Evolutionary conservation across 2,797 vertebrate genomes (phyloP).

Genomic region (Selene dorsalis): DNA sequence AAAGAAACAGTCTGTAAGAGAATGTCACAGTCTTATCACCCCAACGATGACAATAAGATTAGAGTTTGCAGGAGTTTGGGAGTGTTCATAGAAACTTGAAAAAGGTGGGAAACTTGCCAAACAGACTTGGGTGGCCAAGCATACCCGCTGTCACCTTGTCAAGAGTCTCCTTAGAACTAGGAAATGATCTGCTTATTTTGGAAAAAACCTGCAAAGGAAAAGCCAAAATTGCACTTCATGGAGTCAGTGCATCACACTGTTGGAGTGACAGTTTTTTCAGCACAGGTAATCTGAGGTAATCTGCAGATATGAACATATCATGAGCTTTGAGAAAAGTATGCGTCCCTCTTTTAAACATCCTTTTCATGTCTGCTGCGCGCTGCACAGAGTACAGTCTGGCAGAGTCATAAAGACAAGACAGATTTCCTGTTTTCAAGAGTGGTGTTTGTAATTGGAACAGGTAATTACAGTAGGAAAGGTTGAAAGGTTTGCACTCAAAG

Average conservation of each 20-base stretch:
- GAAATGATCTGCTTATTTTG: constrained; percentile 34
- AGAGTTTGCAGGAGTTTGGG: not conserved
- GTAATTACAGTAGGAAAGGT: constrained; percentile 60
- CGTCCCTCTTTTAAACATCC: constrained; percentile 32
- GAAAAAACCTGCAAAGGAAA: constrained; percentile 20
- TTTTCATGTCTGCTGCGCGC: constrained; percentile 45
- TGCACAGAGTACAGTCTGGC: constrained; percentile 1
- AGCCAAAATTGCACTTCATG: constrained; percentile 38
- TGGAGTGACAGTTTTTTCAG: constrained; percentile 47
- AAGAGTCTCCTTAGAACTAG: constrained; percentile 19
- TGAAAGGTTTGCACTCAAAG: constrained; percentile 32
- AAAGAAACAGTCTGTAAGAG: not conserved
- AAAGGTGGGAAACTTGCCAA: constrained; percentile 30
- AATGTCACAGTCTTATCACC: constrained; percentile 11
- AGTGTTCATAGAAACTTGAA: constrained; percentile 7
- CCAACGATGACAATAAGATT: constrained; percentile 8
- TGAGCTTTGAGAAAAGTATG: constrained; percentile 29
- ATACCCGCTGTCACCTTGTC: constrained; percentile 4
- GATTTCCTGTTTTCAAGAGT: constrained; percentile 49
- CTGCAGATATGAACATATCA: constrained; percentile 36
- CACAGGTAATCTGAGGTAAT: constrained; percentile 57
- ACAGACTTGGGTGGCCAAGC: constrained; percentile 45
- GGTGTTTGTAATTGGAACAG: constrained; percentile 29
- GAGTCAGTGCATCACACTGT: not conserved
- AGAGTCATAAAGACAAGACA: constrained; percentile 34